Conservation (phyloP, 2,113 vertebrate genomes). For the Myrmecobius fasciatus region DNA sequence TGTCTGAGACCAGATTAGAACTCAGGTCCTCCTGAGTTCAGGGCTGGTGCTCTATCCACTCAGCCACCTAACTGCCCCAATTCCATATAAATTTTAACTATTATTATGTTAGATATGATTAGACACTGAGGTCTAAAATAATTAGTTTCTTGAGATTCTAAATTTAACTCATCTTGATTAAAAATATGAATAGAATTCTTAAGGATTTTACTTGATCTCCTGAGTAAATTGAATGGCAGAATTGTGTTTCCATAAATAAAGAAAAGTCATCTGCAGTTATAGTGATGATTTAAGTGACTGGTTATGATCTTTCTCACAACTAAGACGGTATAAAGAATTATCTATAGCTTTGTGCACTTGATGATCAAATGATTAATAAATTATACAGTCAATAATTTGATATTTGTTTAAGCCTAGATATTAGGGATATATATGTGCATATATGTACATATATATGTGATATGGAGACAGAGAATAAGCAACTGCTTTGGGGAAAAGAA, state of each 20-base stretch:
- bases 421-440: not conserved
- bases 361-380: not conserved
- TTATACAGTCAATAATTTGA: not conserved
- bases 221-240: not conserved
- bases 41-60: no score
- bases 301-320: not conserved
- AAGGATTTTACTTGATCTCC: not conserved
- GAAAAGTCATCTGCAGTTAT: not conserved
- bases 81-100: not conserved
- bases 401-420: not conserved
- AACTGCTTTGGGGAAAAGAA: conserved; percentile 6
- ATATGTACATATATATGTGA: not conserved
- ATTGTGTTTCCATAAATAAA: not conserved
- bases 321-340: not conserved
- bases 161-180: not conserved
- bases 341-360: not conserved
- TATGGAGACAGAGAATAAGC: not conserved
- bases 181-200: not conserved
- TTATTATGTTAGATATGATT: not conserved
- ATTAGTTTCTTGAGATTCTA: not conserved
- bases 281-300: not conserved
- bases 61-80: no score
- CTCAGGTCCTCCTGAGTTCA: no score
- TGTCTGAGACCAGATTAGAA: no score
- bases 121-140: not conserved